Conservation (phyloP, 2,888 invertebrate genomes). For the Endotricha flammealis region DNA sequence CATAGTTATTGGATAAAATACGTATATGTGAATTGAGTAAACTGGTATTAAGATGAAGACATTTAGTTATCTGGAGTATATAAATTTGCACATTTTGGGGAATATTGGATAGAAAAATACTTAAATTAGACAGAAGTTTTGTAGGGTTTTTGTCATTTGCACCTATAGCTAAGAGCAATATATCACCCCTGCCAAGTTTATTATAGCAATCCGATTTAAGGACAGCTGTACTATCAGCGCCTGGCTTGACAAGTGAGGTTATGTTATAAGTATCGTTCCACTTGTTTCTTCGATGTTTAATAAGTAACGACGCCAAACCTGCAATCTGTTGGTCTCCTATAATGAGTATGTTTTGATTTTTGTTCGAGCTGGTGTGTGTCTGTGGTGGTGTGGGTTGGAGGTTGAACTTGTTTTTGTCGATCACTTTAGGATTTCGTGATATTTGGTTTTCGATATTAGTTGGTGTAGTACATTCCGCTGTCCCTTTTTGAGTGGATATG, state of each 20-base stretch:
- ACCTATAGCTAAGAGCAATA: background rate
- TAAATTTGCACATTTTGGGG: too few relatives aligned
- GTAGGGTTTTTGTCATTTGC: background rate
- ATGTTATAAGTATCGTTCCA: background rate
- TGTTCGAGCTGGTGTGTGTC: too few relatives aligned
- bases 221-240: background rate
- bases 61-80: too few relatives aligned
- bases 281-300: background rate
- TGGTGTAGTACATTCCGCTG: too few relatives aligned
- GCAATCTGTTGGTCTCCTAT: background rate
- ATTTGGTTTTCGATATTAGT: too few relatives aligned
- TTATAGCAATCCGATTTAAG: background rate
- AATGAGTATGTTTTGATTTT: background rate
- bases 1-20: too few relatives aligned
- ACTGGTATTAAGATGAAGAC: too few relatives aligned
- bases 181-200: background rate
- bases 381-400: too few relatives aligned
- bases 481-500: too few relatives aligned
- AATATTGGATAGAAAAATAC: background rate
- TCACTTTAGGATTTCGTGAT: too few relatives aligned
- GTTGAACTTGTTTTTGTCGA: too few relatives aligned
- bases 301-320: background rate
- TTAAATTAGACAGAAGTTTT: background rate
- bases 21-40: too few relatives aligned
- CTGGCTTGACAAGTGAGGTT: slow-evolving; percentile 1